Evolutionary conservation across 2,888 invertebrate species (phyloP).

Genomic region (Keiferia lycopersicella): DNA sequence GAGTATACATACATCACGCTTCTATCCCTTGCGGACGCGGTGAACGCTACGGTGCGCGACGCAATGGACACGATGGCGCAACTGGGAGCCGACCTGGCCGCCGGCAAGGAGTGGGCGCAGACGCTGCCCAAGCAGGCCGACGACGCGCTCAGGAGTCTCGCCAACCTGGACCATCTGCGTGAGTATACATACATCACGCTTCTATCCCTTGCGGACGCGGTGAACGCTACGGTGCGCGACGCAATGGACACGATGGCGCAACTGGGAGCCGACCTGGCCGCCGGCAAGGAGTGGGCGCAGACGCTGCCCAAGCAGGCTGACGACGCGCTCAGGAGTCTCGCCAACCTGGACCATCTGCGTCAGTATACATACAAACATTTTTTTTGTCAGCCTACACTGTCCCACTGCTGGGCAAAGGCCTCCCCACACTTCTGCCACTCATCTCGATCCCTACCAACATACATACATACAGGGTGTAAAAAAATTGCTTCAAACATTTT

Average conservation of each 20-base stretch:
- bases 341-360: conserved; percentile 66
- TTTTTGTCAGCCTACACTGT: no score
- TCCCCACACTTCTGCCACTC: no score
- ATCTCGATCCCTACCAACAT: no score
- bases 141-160: conserved; percentile 86
- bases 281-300: conserved; percentile 78
- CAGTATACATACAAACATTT: no score
- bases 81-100: conserved; percentile 71
- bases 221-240: no score
- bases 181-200: no score
- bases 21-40: conserved; percentile 60
- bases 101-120: conserved; percentile 78
- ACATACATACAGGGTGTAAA: no score
- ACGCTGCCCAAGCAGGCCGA: conserved; percentile 86
- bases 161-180: conserved; percentile 66
- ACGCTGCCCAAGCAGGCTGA: conserved; percentile 86
- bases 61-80: conserved; percentile 60
- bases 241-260: no score
- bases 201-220: no score
- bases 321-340: conserved; percentile 86
- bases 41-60: conserved; percentile 52
- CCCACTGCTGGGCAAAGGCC: no score
- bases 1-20: conserved; percentile 4
- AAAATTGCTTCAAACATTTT: no score
- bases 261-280: no score